These are phyloP conservation scores for Trachops cirrhosus DNA, from an alignment of 2,797 vertebrate species.

Conservation along the genomic window DNA sequence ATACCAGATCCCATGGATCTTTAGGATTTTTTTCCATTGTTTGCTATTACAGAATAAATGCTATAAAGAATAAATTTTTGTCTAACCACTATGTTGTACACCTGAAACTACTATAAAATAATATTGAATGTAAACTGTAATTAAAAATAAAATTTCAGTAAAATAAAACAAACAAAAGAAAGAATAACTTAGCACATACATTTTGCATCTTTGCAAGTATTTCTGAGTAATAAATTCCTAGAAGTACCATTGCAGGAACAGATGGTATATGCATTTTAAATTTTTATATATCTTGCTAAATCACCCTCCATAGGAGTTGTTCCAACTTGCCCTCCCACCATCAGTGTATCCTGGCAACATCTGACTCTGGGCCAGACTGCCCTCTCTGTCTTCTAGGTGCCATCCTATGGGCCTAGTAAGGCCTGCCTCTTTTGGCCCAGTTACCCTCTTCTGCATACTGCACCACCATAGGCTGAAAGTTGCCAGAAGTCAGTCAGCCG, in stretches of 20 bases:
- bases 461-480: not conserved
- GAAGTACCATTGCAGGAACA: slow-evolving; percentile 42
- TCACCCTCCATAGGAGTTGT: not conserved
- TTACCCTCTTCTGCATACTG: not conserved
- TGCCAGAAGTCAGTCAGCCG: not conserved
- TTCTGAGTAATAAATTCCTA: slow-evolving; percentile 54
- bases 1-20: not conserved
- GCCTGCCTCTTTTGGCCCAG: slow-evolving; percentile 23
- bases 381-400: slow-evolving; percentile 3
- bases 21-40: not conserved
- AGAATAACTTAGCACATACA: not conserved
- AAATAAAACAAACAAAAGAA: not conserved
- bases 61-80: not conserved
- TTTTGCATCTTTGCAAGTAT: slow-evolving; percentile 6
- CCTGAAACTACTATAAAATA: not conserved
- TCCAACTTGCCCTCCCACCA: slow-evolving; percentile 29
- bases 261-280: slow-evolving; percentile 50
- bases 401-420: not conserved
- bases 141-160: not conserved
- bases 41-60: not conserved
- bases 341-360: slow-evolving; percentile 47
- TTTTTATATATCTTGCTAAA: slow-evolving; percentile 31
- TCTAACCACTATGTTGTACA: not conserved
- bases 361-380: slow-evolving; percentile 7
- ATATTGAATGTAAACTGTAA: not conserved